A percentile compares a stretch with the other conserved stretches of the same genome.
These are phyloP conservation scores for Dromococcyx pavoninus DNA, from an alignment of 2,797 vertebrate genomes.

Conservation along the genomic window DNA sequence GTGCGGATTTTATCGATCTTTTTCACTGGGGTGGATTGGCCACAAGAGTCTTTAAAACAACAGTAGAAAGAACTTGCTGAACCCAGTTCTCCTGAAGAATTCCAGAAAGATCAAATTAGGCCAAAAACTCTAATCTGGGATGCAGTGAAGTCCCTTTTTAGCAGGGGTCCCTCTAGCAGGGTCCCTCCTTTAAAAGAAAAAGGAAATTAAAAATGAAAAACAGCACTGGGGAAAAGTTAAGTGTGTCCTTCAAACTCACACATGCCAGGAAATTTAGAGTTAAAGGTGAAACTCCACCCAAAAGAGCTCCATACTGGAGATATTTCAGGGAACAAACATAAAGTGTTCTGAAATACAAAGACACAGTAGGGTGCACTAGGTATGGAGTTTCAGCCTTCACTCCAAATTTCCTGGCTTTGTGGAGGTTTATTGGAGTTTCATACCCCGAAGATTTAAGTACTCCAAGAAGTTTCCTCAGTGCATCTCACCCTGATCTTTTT, in stretches of 20 bases:
- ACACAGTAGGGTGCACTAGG: conserved; percentile 24
- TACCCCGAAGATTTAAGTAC: neutral
- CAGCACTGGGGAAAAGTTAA: conserved; percentile 58
- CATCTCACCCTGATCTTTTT: neutral
- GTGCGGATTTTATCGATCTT: neutral
- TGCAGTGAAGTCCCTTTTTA: conserved; percentile 35
- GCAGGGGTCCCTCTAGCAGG: conserved; percentile 3
- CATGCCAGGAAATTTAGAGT: conserved; percentile 51
- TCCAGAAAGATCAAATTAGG: conserved; percentile 28
- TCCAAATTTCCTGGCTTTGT: conserved; percentile 50
- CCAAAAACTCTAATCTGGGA: neutral
- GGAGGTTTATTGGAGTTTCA: conserved; percentile 48
- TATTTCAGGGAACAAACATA: conserved; percentile 14
- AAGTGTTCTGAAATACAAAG: conserved; percentile 24
- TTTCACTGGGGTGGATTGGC: neutral
- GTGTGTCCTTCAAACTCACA: neutral
- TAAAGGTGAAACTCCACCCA: conserved; percentile 54
- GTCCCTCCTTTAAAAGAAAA: conserved; percentile 51
- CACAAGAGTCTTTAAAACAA: neutral
- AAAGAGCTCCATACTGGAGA: neutral
- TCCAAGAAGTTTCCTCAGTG: conserved; percentile 17
- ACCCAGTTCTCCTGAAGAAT: neutral
- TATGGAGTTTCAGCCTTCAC: conserved; percentile 41
- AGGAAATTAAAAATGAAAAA: conserved; percentile 68
- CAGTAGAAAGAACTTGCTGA: neutral